Evolutionary conservation across 1,140 invertebrate species (phyloP).

Genomic region (Drosophila sturtevanti): DNA sequence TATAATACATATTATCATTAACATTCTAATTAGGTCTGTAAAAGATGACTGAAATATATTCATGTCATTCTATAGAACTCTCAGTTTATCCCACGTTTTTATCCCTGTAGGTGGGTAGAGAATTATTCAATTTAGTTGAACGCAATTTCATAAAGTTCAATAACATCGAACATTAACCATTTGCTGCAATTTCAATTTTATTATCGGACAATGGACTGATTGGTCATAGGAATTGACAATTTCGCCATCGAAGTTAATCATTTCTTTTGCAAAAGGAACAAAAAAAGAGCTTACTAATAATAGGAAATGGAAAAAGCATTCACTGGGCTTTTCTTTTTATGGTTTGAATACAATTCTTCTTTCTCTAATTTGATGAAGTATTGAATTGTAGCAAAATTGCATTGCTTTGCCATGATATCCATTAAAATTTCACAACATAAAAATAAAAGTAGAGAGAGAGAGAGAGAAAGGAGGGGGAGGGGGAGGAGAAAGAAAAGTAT

Average conservation of each 20-base stretch:
- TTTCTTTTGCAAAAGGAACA: background rate
- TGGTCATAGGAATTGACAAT: conserved; percentile 1
- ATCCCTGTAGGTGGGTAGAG: background rate
- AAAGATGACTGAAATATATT: no score
- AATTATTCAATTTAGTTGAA: background rate
- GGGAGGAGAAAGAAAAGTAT: conserved; percentile 43
- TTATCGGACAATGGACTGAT: background rate
- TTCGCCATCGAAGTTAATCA: background rate
- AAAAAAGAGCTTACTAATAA: background rate
- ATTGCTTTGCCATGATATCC: conserved; percentile 55
- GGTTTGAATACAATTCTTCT: background rate
- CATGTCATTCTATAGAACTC: background rate
- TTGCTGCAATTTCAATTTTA: conserved; percentile 1
- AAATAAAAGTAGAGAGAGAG: background rate
- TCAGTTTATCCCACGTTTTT: background rate
- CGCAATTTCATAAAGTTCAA: background rate
- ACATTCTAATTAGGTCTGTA: no score
- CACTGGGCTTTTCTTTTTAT: background rate
- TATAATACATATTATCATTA: no score
- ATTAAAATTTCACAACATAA: conserved; percentile 50
- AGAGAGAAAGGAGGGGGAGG: conserved; percentile 24
- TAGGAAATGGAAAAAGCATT: no score
- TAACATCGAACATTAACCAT: background rate
- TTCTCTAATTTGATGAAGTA: conserved; percentile 3
- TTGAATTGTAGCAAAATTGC: conserved; percentile 43